Percentiles rank a stretch among this genome's conserved stretches.
phyloP scores from a whole-genome alignment of 2,113 vertebrate genomes.

The Stictonetta naevosa region DNA sequence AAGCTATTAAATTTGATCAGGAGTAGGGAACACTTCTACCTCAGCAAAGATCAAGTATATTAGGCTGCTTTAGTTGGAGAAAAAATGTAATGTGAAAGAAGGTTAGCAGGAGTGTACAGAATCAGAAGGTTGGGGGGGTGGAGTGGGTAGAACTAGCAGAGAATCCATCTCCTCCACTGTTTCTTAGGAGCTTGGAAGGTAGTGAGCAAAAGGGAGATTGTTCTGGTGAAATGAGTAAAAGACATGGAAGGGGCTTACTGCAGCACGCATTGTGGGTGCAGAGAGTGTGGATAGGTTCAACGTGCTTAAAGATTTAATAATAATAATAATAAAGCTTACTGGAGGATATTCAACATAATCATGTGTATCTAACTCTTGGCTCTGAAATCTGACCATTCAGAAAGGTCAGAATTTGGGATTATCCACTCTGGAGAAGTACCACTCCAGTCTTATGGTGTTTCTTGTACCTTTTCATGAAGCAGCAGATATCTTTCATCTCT shows the following conservation, averaged over 20 bases:
- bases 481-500: neutral
- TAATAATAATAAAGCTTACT: neutral
- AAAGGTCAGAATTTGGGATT: neutral
- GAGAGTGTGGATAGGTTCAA: neutral
- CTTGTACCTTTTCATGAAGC: neutral
- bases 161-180: too few species aligned
- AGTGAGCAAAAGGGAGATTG: neutral
- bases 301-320: neutral
- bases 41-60: neutral
- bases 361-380: neutral
- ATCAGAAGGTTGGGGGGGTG: too few species aligned
- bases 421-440: neutral
- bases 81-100: neutral
- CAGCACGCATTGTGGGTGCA: neutral
- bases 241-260: neutral
- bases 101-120: neutral
- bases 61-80: neutral
- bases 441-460: neutral
- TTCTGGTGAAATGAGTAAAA: neutral
- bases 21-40: neutral
- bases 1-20: neutral
- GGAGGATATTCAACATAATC: neutral
- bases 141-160: too few species aligned
- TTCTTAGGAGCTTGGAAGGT: neutral
- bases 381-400: neutral